These are phyloP conservation scores for Chymomyza amoena DNA, from an alignment of 2,888 invertebrate genomes.

Conservation along the genomic window DNA sequence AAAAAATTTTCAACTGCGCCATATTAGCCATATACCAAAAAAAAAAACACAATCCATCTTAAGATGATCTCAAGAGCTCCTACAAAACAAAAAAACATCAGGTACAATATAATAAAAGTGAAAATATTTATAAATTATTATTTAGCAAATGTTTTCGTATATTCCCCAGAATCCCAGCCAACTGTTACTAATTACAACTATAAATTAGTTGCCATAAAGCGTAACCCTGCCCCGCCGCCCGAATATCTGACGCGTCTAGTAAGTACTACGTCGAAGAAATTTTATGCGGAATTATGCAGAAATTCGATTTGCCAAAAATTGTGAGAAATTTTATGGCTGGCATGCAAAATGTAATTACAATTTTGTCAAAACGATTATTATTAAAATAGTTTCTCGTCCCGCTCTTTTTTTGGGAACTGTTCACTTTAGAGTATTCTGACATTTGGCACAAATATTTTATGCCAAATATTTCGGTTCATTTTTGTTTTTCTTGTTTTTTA, in stretches of 20 bases:
- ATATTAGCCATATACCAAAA: background rate
- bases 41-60: background rate
- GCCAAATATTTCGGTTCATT: background rate
- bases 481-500: background rate
- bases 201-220: conserved; percentile 66
- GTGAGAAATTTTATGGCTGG: conserved; percentile 50
- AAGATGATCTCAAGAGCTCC: background rate
- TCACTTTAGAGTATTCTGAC: background rate
- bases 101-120: conserved; percentile 2
- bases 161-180: background rate
- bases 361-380: conserved; percentile 28
- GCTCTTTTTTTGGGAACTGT: conserved; percentile 10
- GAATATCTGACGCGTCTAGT: background rate
- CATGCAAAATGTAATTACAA: conserved; percentile 39
- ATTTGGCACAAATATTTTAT: background rate
- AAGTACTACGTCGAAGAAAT: background rate
- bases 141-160: conserved; percentile 28
- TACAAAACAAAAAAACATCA: background rate
- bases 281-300: background rate
- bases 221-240: conserved; percentile 14
- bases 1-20: conserved; percentile 33
- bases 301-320: conserved; percentile 11
- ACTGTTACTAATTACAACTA: conserved; percentile 57
- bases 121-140: conserved; percentile 49
- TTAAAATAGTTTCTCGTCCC: conserved; percentile 17